These are phyloP conservation scores for Marronus borbonicus DNA, from an alignment of 2,888 invertebrate genomes.

Conservation along the genomic window DNA sequence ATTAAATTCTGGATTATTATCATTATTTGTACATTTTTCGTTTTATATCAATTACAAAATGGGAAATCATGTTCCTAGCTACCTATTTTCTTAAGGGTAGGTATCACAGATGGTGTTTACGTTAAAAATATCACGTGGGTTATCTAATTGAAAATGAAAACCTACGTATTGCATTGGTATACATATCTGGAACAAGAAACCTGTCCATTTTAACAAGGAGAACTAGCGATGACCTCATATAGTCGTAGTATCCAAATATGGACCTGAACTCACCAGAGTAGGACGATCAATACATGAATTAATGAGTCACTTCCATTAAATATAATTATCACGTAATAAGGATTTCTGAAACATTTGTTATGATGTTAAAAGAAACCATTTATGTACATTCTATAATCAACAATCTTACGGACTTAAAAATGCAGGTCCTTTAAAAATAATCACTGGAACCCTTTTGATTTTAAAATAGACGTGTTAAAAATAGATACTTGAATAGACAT, in stretches of 20 bases:
- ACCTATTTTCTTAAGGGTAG: conserved; percentile 4
- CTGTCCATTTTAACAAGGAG: conserved; percentile 44
- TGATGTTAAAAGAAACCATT: too few species aligned
- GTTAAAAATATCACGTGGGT: conserved; percentile 19
- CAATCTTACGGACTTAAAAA: too few species aligned
- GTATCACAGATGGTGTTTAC: conserved; percentile 28
- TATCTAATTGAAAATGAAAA: conserved; percentile 21
- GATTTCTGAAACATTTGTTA: not conserved
- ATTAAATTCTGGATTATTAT: too few species aligned
- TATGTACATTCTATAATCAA: too few species aligned
- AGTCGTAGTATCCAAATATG: conserved; percentile 36
- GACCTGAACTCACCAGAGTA: conserved; percentile 47
- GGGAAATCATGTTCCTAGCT: not conserved
- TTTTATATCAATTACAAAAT: too few species aligned
- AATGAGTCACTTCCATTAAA: conserved; percentile 45
- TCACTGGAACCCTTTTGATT: not conserved
- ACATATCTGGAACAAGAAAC: conserved; percentile 16
- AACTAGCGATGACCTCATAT: conserved; percentile 44
- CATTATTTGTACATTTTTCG: too few species aligned
- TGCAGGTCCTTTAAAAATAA: too few species aligned
- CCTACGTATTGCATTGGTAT: conserved; percentile 14
- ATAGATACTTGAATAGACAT: not conserved
- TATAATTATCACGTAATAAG: conserved; percentile 36
- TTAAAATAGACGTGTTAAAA: not conserved
- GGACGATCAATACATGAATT: conserved; percentile 54